These are phyloP conservation scores for Mesocricetus auratus DNA, from an alignment of 2,113 vertebrate species.

Conservation along the genomic window DNA sequence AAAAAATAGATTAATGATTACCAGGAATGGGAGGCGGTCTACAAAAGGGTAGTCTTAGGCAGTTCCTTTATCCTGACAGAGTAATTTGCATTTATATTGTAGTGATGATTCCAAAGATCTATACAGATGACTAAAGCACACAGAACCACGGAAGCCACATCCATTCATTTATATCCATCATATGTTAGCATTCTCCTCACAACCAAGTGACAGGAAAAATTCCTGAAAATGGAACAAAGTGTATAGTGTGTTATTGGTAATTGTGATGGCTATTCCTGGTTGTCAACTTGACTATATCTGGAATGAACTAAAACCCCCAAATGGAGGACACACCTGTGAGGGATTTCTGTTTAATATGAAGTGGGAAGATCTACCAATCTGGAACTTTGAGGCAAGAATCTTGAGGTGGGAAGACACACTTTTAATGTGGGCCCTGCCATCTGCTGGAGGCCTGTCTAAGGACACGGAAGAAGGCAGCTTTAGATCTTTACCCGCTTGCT, in stretches of 20 bases:
- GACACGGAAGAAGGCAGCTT: neutral
- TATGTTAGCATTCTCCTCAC: neutral
- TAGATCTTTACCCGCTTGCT: neutral
- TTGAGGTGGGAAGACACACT: neutral
- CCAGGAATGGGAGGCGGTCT: neutral
- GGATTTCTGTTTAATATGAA: neutral
- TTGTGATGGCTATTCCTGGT: neutral
- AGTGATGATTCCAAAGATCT: neutral
- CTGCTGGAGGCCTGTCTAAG: neutral
- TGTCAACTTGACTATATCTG: neutral
- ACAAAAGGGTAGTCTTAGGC: neutral
- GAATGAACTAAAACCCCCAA: neutral
- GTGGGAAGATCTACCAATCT: neutral
- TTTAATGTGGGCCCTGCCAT: neutral
- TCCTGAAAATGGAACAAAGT: neutral
- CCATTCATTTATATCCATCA: neutral
- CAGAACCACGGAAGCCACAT: neutral
- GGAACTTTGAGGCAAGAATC: neutral
- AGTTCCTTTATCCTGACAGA: neutral
- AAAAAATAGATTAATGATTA: neutral
- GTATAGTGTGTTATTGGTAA: neutral
- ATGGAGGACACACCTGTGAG: neutral
- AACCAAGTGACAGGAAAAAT: neutral
- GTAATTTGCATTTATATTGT: neutral
- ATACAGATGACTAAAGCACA: neutral